Evolutionary conservation across 1,140 invertebrate species (phyloP).

Genomic region (Coenobita brevimanus): DNA sequence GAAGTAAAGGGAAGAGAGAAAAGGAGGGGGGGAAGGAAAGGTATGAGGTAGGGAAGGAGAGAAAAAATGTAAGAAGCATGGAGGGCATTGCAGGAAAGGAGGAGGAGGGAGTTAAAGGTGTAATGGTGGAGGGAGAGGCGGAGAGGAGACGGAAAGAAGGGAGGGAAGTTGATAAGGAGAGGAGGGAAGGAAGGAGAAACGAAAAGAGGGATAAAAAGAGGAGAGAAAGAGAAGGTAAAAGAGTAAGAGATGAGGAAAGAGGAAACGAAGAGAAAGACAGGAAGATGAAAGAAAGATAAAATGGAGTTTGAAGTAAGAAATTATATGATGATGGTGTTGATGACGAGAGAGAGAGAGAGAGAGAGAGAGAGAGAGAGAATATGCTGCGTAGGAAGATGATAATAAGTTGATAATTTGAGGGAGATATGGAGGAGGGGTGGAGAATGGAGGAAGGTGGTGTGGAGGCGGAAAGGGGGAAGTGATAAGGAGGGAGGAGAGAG

Average conservation of each 20-base stretch:
- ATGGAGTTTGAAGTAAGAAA: background rate
- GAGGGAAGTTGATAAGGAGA: too few relatives aligned
- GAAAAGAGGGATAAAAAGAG: background rate
- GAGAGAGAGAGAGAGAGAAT: background rate
- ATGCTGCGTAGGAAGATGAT: background rate
- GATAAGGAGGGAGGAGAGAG: background rate
- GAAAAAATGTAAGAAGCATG: too few relatives aligned
- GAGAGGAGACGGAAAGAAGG: too few relatives aligned
- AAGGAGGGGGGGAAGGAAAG: too few relatives aligned
- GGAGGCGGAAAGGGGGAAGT: background rate
- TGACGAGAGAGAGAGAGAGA: background rate
- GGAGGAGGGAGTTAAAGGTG: too few relatives aligned
- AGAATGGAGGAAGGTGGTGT: background rate
- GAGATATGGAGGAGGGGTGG: too few relatives aligned
- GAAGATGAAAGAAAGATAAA: background rate
- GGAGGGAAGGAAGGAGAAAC: background rate
- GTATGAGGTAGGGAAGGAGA: too few relatives aligned
- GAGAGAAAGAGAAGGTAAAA: conserved; percentile 5
- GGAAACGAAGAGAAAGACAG: background rate
- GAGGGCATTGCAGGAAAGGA: too few relatives aligned
- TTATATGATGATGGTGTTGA: background rate
- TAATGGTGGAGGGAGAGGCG: too few relatives aligned
- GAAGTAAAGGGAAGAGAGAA: too few relatives aligned
- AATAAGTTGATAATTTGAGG: background rate
- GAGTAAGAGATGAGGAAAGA: background rate